Conservation (phyloP, 2,113 vertebrate species). For the Ptilonorhynchus violaceus region DNA sequence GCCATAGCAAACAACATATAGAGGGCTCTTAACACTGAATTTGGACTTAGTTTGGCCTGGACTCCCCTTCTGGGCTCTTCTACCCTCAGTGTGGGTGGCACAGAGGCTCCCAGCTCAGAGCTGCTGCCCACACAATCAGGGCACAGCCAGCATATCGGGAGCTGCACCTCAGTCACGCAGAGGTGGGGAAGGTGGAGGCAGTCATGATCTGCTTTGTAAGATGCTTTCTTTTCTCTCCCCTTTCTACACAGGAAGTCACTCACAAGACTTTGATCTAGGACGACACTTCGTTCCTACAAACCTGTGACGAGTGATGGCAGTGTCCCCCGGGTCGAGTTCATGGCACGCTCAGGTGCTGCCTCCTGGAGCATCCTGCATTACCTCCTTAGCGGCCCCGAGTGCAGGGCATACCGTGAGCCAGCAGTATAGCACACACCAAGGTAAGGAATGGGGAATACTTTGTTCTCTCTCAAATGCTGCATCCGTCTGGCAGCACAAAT, state of each 20-base stretch:
- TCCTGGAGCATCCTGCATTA: rapidly evolving
- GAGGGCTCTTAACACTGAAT: neutral
- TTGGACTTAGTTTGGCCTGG: neutral
- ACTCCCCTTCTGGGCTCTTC: neutral
- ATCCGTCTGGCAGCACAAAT: neutral
- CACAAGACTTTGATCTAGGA: neutral
- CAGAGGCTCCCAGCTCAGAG: neutral
- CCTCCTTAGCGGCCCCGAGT: neutral
- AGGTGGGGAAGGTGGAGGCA: neutral
- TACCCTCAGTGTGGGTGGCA: neutral
- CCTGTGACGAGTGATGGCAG: neutral
- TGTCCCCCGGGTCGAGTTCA: rapidly evolving
- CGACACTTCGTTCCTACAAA: neutral
- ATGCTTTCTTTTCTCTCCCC: neutral
- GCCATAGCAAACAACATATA: neutral
- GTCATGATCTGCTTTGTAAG: neutral
- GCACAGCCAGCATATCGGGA: neutral
- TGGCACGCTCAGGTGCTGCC: rapidly evolving
- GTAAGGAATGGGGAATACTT: neutral
- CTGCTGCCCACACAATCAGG: neutral
- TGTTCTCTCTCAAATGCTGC: neutral
- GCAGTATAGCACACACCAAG: neutral
- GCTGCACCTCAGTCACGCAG: neutral
- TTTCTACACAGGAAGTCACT: neutral
- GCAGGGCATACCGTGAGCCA: neutral